These are phyloP conservation scores for Meliscaeva auricollis DNA, from an alignment of 2,888 invertebrate genomes.

Conservation along the genomic window DNA sequence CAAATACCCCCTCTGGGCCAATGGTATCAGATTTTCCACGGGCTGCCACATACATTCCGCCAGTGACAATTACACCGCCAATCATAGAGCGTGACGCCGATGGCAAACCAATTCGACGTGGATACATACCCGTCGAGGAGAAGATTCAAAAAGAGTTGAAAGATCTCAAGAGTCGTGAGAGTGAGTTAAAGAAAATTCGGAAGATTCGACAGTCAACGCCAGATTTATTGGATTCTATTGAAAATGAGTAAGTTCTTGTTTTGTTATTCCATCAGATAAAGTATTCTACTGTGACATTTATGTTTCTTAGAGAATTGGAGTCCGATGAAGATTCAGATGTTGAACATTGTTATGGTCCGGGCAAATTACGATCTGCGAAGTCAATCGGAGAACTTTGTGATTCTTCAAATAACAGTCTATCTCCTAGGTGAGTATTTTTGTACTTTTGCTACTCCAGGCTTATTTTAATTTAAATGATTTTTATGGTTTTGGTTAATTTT, in stretches of 20 bases:
- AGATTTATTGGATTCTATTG: constrained; percentile 87
- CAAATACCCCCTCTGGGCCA: constrained; percentile 64
- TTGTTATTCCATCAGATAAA: neutral
- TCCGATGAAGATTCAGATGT: constrained; percentile 87
- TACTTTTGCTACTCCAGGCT: neutral
- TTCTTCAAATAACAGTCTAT: constrained; percentile 82
- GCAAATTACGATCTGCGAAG: constrained; percentile 87
- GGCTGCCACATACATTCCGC: constrained; percentile 80
- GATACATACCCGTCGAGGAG: constrained; percentile 93
- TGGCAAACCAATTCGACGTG: constrained; percentile 89
- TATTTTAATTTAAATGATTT: constrained; percentile 10
- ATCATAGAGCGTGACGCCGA: constrained; percentile 86
- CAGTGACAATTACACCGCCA: constrained; percentile 82
- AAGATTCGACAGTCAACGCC: constrained; percentile 87
- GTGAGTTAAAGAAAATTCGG: constrained; percentile 90
- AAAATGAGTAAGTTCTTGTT: constrained; percentile 85
- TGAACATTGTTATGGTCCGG: constrained; percentile 87
- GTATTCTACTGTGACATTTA: constrained; percentile 8
- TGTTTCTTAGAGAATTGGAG: constrained; percentile 80
- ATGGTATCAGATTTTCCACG: constrained; percentile 65
- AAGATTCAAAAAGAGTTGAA: constrained; percentile 94
- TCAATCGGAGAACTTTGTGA: constrained; percentile 89
- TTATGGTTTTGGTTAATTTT: constrained; percentile 31
- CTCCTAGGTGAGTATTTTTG: constrained; percentile 78
- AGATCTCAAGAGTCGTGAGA: constrained; percentile 93